Evolutionary conservation across 2,797 vertebrate species (phyloP).

Genomic region (Neosilurus hyrtlii): DNA sequence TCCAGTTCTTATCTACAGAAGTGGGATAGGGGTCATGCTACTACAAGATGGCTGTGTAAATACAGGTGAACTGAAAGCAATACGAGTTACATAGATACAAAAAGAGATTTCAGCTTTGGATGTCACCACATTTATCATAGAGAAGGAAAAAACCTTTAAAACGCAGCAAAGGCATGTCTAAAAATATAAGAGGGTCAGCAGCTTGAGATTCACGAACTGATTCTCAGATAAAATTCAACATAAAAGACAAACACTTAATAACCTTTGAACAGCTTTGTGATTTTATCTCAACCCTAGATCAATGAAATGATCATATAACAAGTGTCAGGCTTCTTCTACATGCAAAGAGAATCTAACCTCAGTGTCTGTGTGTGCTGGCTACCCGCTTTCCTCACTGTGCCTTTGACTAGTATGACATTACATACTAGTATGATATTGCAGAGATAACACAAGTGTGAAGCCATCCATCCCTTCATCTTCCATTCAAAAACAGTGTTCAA

Average conservation of each 20-base stretch:
- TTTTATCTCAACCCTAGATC: neutral
- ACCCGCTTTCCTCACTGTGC: too few relatives aligned
- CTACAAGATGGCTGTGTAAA: conserved; percentile 10
- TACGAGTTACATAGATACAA: neutral
- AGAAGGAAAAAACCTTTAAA: neutral
- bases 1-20: conserved; percentile 22
- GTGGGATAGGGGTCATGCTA: conserved; percentile 13
- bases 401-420: too few relatives aligned
- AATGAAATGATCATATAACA: neutral
- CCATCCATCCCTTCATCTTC: neutral
- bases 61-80: conserved; percentile 4
- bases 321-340: neutral
- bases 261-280: neutral
- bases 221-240: neutral
- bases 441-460: neutral
- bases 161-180: neutral
- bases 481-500: neutral
- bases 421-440: neutral
- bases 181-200: neutral
- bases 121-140: neutral
- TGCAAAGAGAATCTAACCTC: too few relatives aligned
- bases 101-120: neutral
- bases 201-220: neutral
- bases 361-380: too few relatives aligned
- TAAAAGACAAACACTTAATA: neutral